Evolutionary conservation across 2,888 invertebrate genomes (phyloP).

Genomic region (Andricus curvator): DNA sequence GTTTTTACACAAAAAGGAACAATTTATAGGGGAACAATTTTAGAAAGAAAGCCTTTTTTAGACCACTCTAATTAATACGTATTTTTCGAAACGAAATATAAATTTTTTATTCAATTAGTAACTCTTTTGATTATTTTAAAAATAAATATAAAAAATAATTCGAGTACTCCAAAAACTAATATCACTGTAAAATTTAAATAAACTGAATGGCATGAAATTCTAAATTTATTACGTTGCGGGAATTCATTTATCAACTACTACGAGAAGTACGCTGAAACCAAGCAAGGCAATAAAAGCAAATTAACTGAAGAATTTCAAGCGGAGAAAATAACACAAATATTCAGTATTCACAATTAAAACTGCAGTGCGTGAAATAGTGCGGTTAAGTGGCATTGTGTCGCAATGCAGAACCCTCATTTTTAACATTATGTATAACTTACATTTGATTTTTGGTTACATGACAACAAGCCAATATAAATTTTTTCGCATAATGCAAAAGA

Average conservation of each 20-base stretch:
- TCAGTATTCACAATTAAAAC: conserved; percentile 41
- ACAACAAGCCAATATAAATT: no score
- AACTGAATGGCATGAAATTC: neutral
- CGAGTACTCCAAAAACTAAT: no score
- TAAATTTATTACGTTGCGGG: neutral
- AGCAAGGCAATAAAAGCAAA: conserved; percentile 30
- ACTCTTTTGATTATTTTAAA: no score
- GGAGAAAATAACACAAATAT: conserved; percentile 33
- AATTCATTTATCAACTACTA: conserved; percentile 22
- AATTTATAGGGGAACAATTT: no score
- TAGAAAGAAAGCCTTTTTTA: no score
- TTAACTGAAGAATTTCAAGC: neutral
- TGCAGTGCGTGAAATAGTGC: conserved; percentile 49
- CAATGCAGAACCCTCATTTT: conserved; percentile 64
- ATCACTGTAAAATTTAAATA: neutral
- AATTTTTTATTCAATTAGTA: no score
- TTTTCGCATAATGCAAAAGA: no score
- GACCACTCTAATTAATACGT: no score
- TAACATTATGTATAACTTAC: conserved; percentile 46
- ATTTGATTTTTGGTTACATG: neutral
- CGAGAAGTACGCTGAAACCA: conserved; percentile 13
- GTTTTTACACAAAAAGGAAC: no score
- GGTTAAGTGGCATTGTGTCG: conserved; percentile 61
- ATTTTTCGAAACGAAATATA: no score
- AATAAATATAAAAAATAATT: no score